Conservation (phyloP, 1,140 invertebrate genomes). For the Ctenoplectra terminalis region DNA sequence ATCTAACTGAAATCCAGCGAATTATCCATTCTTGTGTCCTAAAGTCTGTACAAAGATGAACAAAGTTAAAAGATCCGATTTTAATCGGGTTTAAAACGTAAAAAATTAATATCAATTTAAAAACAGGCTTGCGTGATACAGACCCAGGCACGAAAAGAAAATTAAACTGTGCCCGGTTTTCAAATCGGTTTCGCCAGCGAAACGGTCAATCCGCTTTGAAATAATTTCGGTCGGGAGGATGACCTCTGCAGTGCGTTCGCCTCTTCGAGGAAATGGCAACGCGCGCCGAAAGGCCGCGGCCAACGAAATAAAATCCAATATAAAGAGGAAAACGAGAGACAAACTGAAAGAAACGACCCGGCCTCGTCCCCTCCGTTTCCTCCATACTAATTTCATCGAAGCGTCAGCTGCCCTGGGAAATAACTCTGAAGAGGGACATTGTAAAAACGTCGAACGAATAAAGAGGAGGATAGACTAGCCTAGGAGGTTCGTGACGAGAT, state of each 20-base stretch:
- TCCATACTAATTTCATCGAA: slow-evolving; percentile 18
- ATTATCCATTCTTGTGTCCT: no score
- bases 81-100: no score
- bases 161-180: background rate
- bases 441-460: background rate
- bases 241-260: background rate
- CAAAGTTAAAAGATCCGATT: no score
- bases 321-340: background rate
- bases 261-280: background rate
- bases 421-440: background rate
- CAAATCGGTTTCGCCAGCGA: slow-evolving; percentile 19
- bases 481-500: background rate
- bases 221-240: background rate
- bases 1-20: no score
- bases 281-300: background rate
- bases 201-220: background rate
- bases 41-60: no score
- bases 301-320: background rate
- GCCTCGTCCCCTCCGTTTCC: background rate
- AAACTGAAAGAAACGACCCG: background rate
- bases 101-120: no score
- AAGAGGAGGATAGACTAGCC: background rate
- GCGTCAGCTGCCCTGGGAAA: background rate
- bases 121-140: no score
- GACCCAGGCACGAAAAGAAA: background rate